These are phyloP conservation scores for Entomobrya proxima DNA, from an alignment of 2,888 invertebrate species.

Conservation along the genomic window DNA sequence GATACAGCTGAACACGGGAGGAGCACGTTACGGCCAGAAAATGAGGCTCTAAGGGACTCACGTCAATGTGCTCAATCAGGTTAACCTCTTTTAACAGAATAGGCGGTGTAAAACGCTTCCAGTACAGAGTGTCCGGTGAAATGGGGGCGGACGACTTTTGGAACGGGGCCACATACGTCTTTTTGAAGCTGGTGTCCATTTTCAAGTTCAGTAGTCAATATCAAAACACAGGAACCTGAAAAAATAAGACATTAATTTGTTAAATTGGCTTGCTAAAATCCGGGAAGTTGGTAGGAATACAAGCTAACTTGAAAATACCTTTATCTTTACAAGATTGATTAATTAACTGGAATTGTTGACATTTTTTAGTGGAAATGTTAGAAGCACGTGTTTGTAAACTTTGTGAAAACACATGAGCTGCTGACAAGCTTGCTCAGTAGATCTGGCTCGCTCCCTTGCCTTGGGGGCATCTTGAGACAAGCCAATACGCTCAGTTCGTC, in stretches of 20 bases:
- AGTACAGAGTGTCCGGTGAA: slow-evolving; percentile 89
- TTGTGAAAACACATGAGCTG: too few species aligned
- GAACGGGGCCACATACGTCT: slow-evolving; percentile 84
- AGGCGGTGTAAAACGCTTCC: slow-evolving; percentile 90
- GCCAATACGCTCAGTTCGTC: too few species aligned
- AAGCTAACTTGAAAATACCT: too few species aligned
- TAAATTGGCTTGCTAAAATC: too few species aligned
- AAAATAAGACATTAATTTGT: not conserved
- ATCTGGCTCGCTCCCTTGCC: too few species aligned
- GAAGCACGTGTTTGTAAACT: too few species aligned
- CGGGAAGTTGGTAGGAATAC: too few species aligned
- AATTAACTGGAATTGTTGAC: too few species aligned
- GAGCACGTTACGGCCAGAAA: slow-evolving; percentile 96
- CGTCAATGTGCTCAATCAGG: slow-evolving; percentile 92
- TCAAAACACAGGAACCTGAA: not conserved
- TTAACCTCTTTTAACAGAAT: slow-evolving; percentile 94
- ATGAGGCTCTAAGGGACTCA: slow-evolving; percentile 91
- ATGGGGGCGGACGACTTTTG: slow-evolving; percentile 83
- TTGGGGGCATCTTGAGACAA: too few species aligned
- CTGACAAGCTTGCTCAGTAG: too few species aligned
- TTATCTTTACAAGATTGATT: too few species aligned
- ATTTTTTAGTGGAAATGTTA: too few species aligned
- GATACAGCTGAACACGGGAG: slow-evolving; percentile 87
- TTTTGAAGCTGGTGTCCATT: slow-evolving; percentile 80
- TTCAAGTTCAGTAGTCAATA: not conserved